Evolutionary conservation across 2,797 vertebrate genomes (phyloP).

Genomic region (Danio choprae): DNA sequence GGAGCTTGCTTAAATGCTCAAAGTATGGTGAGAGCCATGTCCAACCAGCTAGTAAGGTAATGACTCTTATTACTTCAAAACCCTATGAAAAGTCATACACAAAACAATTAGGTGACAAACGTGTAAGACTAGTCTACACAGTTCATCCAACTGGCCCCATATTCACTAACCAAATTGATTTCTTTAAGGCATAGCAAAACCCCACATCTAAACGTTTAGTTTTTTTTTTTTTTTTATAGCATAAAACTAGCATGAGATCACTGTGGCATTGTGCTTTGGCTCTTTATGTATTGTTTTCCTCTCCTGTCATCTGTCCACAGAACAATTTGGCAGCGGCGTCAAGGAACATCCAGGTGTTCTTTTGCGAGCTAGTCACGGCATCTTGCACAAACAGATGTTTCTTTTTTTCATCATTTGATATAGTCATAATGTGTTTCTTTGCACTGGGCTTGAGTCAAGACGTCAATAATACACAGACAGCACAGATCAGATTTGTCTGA

Average conservation of each 20-base stretch:
- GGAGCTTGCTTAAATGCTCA: too few relatives aligned
- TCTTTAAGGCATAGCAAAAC: too few relatives aligned
- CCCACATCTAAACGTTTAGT: too few relatives aligned
- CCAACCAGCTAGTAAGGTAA: too few relatives aligned
- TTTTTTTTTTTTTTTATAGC: too few relatives aligned
- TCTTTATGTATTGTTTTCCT: background rate
- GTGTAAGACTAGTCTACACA: too few relatives aligned
- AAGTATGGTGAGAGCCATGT: too few relatives aligned
- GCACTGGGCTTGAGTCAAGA: background rate
- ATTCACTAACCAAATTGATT: too few relatives aligned
- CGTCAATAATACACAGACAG: background rate
- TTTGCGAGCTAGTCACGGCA: background rate
- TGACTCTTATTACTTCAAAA: too few relatives aligned
- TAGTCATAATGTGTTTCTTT: conserved; percentile 15
- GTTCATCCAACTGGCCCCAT: too few relatives aligned
- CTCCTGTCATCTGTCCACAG: background rate
- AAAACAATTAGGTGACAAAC: too few relatives aligned
- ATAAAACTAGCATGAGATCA: background rate
- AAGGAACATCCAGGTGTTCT: conserved; percentile 21
- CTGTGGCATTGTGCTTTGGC: background rate
- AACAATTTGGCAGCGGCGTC: background rate
- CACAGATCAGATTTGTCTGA: background rate
- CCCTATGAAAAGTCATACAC: too few relatives aligned
- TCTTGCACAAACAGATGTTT: conserved; percentile 19
- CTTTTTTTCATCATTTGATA: background rate